A percentile compares a stretch with the other conserved stretches of the same genome.
These are phyloP conservation scores for Acanthurus tractus DNA, from an alignment of 2,797 vertebrate genomes.

Conservation along the genomic window DNA sequence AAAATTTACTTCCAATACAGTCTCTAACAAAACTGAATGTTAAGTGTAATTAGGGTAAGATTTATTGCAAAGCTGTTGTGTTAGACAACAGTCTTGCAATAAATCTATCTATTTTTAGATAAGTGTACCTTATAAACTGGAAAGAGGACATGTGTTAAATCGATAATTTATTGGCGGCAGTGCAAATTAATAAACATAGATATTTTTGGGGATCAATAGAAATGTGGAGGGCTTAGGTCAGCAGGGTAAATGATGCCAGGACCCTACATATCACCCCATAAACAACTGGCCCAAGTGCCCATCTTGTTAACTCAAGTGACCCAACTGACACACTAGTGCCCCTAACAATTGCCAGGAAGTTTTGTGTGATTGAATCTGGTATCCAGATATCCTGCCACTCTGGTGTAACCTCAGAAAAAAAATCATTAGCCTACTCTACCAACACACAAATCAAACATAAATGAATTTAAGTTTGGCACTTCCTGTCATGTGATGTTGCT, in stretches of 20 bases:
- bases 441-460: conserved; percentile 20
- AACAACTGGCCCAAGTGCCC: neutral
- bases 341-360: neutral
- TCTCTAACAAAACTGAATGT: neutral
- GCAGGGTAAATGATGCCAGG: neutral
- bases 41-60: no score
- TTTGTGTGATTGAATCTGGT: neutral
- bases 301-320: conserved; percentile 2
- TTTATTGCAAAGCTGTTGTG: neutral
- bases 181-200: neutral
- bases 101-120: neutral
- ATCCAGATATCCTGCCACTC: neutral
- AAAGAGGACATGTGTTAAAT: no score
- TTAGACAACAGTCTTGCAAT: neutral
- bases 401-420: conserved; percentile 8
- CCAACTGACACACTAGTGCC: neutral
- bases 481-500: conserved; percentile 20
- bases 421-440: neutral
- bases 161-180: neutral
- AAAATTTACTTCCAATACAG: neutral
- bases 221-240: neutral
- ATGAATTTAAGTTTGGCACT: conserved; percentile 8
- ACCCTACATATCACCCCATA: neutral
- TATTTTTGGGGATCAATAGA: neutral
- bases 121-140: neutral